Base-by-base conservation (phyloP, 2,113 vertebrate genomes). In the Micromys minutus region DNA sequence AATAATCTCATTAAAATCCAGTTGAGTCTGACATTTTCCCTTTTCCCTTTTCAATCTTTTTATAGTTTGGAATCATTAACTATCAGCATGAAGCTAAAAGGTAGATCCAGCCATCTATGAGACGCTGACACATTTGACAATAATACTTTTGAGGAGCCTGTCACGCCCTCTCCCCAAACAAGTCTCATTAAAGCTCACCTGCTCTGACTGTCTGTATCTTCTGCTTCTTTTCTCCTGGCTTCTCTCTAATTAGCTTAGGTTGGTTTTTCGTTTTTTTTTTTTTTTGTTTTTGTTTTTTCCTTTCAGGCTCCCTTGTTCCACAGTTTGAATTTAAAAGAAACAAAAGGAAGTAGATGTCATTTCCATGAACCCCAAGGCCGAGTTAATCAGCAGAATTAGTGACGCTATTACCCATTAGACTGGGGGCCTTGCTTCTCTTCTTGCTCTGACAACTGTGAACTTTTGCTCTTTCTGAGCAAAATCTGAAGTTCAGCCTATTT, bases 371-470 rank as follows among this genome's bases (percentile, higher is more conserved):
- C 98, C 98, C 98, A 98, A 98, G 98, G 98, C 98, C 98, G 98
- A 98, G 98, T 98, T 98, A 99, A 99, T 99, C 98, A 99, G 98
- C 97, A 99, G 98, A 99, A 98, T 99, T 98, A 99, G 99, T 99
- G 97, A 98, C 97, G 98, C 98, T 98, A 98, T 98, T 98, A 98
- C 95, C 98, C 98, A 98, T 98, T 98, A 98, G 97, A 97, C 98
- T 96, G 94, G 95, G 95, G 98, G 98, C 93, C 75, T 97, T 95
- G 69, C 90, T 97, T 97, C 95, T 93, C 97, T 95, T 90, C 90
- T 97, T 87, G 57, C 84, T 97, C 91, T 96, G 90, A 97, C 96
- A 98, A 97, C 97, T 85, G 85, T 65, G 97, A 98, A 98, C 97
- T 97, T 97, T 94, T 96, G 45, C 87, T 98, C 84, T 93, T 91